These are phyloP conservation scores for Pangasius djambal DNA, from an alignment of 2,797 vertebrate species.

Conservation along the genomic window DNA sequence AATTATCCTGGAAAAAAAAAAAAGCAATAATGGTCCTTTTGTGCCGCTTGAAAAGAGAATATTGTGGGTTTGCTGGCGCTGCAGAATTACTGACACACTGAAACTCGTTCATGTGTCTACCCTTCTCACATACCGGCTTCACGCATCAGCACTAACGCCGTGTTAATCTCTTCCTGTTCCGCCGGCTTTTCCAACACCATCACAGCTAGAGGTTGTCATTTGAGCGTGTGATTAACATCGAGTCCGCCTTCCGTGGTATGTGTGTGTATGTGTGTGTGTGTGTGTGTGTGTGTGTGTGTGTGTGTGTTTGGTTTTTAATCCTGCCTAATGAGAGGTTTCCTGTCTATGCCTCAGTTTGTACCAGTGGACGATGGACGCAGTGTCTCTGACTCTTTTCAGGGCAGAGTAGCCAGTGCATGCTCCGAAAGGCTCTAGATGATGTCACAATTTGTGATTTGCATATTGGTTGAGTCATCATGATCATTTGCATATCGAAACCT, in stretches of 20 bases:
- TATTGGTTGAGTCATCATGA: background rate
- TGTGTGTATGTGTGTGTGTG: background rate
- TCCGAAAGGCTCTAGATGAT: background rate
- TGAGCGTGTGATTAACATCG: conserved; percentile 34
- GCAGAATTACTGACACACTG: conserved; percentile 35
- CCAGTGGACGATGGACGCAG: background rate
- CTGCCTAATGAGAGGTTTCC: conserved; percentile 19
- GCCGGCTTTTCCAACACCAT: conserved; percentile 11
- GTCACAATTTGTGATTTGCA: background rate
- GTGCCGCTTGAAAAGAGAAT: conserved; percentile 32
- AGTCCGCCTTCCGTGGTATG: background rate
- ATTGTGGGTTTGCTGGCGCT: conserved; percentile 26
- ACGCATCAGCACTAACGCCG: conserved; percentile 35
- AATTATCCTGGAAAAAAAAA: conserved; percentile 35
- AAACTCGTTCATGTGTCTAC: conserved; percentile 6
- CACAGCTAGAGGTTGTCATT: conserved; percentile 18
- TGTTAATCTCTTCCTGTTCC: conserved; percentile 42
- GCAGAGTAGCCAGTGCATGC: no score
- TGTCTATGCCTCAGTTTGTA: background rate
- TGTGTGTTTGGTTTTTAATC: conserved; percentile 5
- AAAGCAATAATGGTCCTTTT: conserved; percentile 23
- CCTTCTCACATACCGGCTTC: conserved; percentile 19
- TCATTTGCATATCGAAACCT: background rate
- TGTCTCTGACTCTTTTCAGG: background rate
- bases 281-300: conserved; percentile 4